Base-by-base conservation (phyloP, 2,797 vertebrate genomes). In the Danio jaintianensis region DNA sequence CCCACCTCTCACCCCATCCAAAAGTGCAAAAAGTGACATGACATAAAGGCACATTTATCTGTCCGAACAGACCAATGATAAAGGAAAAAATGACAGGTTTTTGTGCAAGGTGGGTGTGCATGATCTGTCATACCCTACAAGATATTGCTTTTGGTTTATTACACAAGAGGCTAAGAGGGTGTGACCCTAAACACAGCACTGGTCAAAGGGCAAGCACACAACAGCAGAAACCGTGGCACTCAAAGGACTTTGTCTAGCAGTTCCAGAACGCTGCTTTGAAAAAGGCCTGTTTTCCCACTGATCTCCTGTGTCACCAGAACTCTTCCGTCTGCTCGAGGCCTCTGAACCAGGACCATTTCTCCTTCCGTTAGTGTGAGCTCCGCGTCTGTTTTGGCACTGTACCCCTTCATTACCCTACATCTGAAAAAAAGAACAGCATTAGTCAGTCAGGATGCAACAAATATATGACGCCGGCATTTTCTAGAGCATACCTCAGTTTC, bases 301-400 rank as follows among this genome's bases (percentile, higher is more conserved):
- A 88, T 90, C 85, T 94, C 93, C 83, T 93, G 93, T 29, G 92
- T 95, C 48, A 94, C 78, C 68, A 94, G 90, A 70, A 94, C 71
- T 29, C 93, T 89, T 56, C 94, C 92, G 0, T 95, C 94, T 5
- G 90, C 89, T 47, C 93, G 90, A 58, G 90, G 91, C 86, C 89
- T 92, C 86, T 94, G 93, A 79, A 94, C 89, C 7, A 93, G 85
- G 42, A 95, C 93, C 0, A 89, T 47, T 80, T 95, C 93, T 83
- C 94, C 94, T 83, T 93, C 93, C 66, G 92, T 89, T 83, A 95
- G 89, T 67, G 90, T 93, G 79, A 94, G 85, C 85, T 95, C 94
- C 0, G 92, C 91, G 29, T 95, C 93, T 0, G 78, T 92, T 84
- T 93, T 92, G 71, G 94, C 93, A 83, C 89, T 88, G 88, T 93